Evolutionary conservation across 2,797 vertebrate genomes (phyloP).

Genomic region (Enteromius argenteus): DNA sequence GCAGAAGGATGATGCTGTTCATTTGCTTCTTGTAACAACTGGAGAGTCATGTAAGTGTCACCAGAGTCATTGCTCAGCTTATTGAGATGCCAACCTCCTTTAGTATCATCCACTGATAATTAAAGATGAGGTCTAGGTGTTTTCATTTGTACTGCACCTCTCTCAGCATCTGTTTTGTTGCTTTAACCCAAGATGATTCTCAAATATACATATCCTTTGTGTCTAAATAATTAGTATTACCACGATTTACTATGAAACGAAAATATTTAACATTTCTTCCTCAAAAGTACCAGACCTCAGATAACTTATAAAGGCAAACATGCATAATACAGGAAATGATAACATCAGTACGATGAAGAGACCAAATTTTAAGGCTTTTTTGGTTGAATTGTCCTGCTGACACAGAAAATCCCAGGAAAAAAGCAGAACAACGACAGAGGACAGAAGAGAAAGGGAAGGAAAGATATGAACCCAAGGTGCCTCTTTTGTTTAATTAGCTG

Average conservation of each 20-base stretch:
- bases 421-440: neutral
- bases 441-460: conserved; percentile 35
- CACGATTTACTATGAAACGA: neutral
- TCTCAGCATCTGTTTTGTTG: neutral
- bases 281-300: neutral
- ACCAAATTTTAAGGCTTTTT: neutral
- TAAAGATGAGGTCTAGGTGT: neutral
- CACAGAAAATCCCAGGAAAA: neutral
- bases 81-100: conserved; percentile 17
- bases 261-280: neutral
- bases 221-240: neutral
- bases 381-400: conserved; percentile 13
- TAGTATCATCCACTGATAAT: neutral
- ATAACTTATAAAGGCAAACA: neutral
- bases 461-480: conserved; percentile 68
- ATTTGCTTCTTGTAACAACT: neutral
- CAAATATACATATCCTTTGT: neutral
- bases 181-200: neutral
- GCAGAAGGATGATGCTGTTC: neutral
- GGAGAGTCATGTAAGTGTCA: neutral
- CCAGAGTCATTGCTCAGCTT: conserved; percentile 3
- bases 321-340: neutral
- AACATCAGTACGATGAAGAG: neutral
- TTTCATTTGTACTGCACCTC: neutral
- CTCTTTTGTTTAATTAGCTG: conserved; percentile 79